Conservation (phyloP, 2,888 invertebrate genomes). For the Synanthedon myopaeformis region DNA sequence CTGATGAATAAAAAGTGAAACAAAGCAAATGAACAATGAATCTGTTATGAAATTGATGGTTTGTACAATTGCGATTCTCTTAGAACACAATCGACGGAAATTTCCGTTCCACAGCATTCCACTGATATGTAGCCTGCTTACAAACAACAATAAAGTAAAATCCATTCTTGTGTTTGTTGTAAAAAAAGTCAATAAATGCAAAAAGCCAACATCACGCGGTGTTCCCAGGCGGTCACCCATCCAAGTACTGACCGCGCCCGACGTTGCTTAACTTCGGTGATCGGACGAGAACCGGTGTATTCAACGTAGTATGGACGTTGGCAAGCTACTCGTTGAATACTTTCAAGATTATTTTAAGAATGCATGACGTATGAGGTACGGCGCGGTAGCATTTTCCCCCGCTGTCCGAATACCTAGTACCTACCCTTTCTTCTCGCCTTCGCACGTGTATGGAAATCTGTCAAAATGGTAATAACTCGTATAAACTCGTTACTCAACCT, state of each 20-base stretch:
- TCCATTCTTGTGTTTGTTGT: background rate
- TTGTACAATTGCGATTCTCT: slow-evolving; percentile 2
- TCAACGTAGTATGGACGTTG: slow-evolving; percentile 19
- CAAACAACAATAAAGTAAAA: background rate
- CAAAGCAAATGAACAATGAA: background rate
- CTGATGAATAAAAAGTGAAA: background rate
- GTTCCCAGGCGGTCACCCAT: slow-evolving; percentile 22
- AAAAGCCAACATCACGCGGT: slow-evolving; percentile 16
- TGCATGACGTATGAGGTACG: too few relatives aligned
- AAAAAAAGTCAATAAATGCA: background rate
- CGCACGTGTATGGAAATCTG: too few relatives aligned
- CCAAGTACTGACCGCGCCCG: slow-evolving; percentile 20
- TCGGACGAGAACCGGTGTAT: slow-evolving; percentile 20
- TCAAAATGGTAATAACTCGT: too few relatives aligned
- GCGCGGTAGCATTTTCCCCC: too few relatives aligned
- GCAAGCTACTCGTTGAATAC: slow-evolving; percentile 1
- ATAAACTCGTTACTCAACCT: too few relatives aligned
- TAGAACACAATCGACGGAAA: slow-evolving; percentile 5
- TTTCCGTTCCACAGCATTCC: slow-evolving; percentile 1
- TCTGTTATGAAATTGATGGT: background rate
- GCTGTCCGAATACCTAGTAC: too few relatives aligned
- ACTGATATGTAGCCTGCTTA: background rate
- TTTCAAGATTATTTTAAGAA: too few relatives aligned
- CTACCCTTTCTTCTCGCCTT: too few relatives aligned
- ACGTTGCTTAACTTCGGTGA: slow-evolving; percentile 21